phyloP scores from a whole-genome alignment of 2,113 vertebrate species.

The Sinocyclocheilus anophthalmus region DNA sequence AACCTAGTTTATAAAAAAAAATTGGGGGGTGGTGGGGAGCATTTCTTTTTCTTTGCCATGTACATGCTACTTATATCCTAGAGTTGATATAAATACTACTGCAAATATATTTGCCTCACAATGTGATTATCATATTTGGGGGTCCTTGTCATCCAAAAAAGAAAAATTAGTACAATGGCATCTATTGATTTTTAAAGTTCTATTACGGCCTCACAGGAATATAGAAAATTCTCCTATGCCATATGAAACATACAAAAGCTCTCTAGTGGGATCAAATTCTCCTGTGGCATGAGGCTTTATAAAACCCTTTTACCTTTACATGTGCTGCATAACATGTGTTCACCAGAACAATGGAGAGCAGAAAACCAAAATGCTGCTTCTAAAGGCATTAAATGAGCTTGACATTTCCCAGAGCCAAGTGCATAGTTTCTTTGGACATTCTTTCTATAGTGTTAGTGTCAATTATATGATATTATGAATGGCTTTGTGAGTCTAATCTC shows the following conservation, averaged over 20 bases:
- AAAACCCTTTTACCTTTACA: slow-evolving; percentile 7
- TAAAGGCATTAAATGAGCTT: slow-evolving; percentile 59
- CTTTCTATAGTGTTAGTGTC: slow-evolving; percentile 60
- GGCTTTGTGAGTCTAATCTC: slow-evolving; percentile 76
- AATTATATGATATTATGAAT: slow-evolving; percentile 76
- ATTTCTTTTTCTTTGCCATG: neutral
- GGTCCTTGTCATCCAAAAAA: neutral
- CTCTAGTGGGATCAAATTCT: neutral
- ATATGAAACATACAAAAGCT: neutral
- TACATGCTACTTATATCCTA: neutral
- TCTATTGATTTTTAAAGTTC: neutral
- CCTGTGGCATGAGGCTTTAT: neutral
- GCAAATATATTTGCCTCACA: neutral
- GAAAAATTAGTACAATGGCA: no score
- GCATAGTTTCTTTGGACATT: slow-evolving; percentile 61
- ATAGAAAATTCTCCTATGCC: no score
- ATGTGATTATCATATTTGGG: neutral
- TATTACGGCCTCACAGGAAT: neutral
- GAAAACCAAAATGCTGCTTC: slow-evolving; percentile 30
- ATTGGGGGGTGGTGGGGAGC: no score
- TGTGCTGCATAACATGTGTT: neutral
- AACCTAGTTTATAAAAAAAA: neutral
- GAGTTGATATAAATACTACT: neutral
- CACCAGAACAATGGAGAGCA: neutral
- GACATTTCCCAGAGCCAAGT: slow-evolving; percentile 71